Evolutionary conservation across 2,113 vertebrate species (phyloP), one percentile per base, ranked within the genome.

Genomic region (Heterochromis multidens): DNA sequence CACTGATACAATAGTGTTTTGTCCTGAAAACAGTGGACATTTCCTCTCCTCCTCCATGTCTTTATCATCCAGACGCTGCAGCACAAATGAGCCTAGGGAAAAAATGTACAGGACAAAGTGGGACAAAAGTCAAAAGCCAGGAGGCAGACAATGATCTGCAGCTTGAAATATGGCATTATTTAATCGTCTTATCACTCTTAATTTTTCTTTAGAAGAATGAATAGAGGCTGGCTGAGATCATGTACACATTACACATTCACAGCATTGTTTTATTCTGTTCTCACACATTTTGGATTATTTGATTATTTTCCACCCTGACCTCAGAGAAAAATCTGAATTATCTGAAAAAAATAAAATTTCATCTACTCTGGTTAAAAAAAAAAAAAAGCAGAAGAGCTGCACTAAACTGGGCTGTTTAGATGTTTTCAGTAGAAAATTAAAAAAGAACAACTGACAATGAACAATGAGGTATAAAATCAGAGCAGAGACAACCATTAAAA

Each of bases 41-140:
- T 89, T 92, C 89, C 91, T 89, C 21, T 83, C 76, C 74, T 79
- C 80, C 82, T 62, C 12, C n/a, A 19, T 25, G 52, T 92, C 86
- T 83, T 80, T 13, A 82, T 49, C 57, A 27, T 23, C 59, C 31
- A 23, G 61, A 27, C 10, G 3, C 74, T 58, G 81, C 21, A 58
- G 61, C 58, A 61, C 83, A 78, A 72, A 81, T 56, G 70, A 72
- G 40, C n/a, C 16, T 56, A 72, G 58, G 40, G 67, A 72, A 43
- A 65, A 29, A 1, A 35, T 74, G 70, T 29, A 2, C n/a, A 59
- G 14, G 83, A 62, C 76, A 56, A 61, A 57, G 49, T 43, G 79
- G 72, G 65, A 16, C 79, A 85, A 70, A 84, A 79, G 60, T 74
- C 72, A n/a, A 54, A 85, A 79, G 31, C 29, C 49, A 54, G n/a